Evolutionary conservation across 2,113 vertebrate species (phyloP), one percentile per base, ranked within the genome.

Genomic region (Columba livia): DNA sequence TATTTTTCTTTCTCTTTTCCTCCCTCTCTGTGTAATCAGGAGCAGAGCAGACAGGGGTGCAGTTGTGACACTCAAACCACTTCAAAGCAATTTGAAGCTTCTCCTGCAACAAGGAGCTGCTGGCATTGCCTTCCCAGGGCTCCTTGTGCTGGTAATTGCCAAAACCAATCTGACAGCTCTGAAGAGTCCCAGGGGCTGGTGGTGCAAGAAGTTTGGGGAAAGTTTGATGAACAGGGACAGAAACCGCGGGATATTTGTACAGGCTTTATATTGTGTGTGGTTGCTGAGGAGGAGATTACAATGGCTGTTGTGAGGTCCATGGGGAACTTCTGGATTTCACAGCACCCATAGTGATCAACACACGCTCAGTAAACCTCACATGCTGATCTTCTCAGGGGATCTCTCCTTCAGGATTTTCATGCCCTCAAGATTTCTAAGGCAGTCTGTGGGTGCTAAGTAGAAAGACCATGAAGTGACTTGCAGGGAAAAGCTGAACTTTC

Each of bases 221-320:
- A 15, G 36, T 13, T 15, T 14, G 51, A 3, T 44, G 61, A 31
- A 53, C 0, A 0, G 3, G 54, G 28, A 8, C 8, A 56, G 53
- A 25, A 65, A 10, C n/a, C 60, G 38, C 61, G 34, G 28, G 54
- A 7, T 34, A 24, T 18, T 47, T n/a, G 29, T 19, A 9, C 9
- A 15, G 1, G 5, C 16, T 74, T 42, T 25, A 3, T 2, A 4
- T 12, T 20, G 40, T 2, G 5, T 36, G 48, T 31, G 56, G n/a
- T 23, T 57, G 53, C 66, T 40, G 42, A 75, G 56, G 44, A 69
- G 64, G 58, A 51, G 40, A 23, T 80, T 18, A 6, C 38, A 15
- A 4, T 6, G 57, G 12, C 66, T 90, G 36, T 38, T 90, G 36
- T 38, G 50, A 36, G 38, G 10, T 79, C 72, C 38, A 19, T 1